phyloP scores from a whole-genome alignment of 2,797 vertebrate genomes.

The Chrysocyon brachyurus region DNA sequence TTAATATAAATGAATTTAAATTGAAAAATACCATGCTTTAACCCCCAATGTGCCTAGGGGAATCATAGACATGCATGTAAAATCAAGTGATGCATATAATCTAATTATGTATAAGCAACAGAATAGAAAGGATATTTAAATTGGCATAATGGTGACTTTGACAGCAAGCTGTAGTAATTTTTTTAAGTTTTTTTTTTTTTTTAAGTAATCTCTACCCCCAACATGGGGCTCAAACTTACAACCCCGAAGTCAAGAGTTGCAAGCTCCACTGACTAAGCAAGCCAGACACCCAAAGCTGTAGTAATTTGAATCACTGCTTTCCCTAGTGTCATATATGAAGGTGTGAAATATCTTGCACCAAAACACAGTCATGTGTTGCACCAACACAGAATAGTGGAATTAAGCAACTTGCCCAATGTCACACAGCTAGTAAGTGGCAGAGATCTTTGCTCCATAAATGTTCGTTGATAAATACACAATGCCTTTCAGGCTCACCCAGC shows the following conservation, averaged over 20 bases:
- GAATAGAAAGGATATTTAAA: background rate
- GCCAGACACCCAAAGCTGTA: background rate
- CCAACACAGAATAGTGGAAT: background rate
- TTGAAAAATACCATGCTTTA: background rate
- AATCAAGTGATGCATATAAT: background rate
- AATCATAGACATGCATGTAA: background rate
- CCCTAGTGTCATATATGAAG: background rate
- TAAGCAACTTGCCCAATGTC: background rate
- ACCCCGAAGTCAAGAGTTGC: background rate
- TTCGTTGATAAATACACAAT: background rate
- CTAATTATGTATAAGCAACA: background rate
- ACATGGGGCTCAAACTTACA: background rate
- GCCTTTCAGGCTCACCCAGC: background rate
- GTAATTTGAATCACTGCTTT: background rate
- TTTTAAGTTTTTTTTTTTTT: background rate
- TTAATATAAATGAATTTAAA: constrained; percentile 13
- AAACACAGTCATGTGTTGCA: background rate
- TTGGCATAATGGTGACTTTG: background rate
- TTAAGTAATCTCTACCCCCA: background rate
- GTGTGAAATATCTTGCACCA: background rate
- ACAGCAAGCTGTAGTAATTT: background rate
- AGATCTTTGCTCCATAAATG: background rate
- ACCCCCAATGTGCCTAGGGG: background rate
- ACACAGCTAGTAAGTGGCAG: background rate
- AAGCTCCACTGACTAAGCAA: background rate